Conservation (phyloP, 2,888 invertebrate species). For the Drosophila niveifrons region DNA sequence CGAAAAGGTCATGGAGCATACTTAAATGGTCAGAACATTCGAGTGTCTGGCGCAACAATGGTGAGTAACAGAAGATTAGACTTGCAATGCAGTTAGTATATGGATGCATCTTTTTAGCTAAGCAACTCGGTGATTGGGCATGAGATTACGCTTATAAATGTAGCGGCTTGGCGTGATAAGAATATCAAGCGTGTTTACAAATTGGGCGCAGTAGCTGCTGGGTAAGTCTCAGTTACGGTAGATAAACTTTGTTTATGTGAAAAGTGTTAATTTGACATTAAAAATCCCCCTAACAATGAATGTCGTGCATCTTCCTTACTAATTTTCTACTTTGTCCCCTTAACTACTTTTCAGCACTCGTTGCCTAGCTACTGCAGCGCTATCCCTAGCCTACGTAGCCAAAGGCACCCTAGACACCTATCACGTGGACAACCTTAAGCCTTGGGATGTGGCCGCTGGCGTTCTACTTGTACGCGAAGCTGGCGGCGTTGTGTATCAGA, state of each 20-base stretch:
- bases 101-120: slow-evolving; percentile 69
- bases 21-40: slow-evolving; percentile 89
- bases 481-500: slow-evolving; percentile 89
- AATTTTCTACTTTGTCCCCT: background rate
- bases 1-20: slow-evolving; percentile 90
- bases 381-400: slow-evolving; percentile 90
- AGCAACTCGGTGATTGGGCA: slow-evolving; percentile 75
- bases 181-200: slow-evolving; percentile 80
- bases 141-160: slow-evolving; percentile 82
- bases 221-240: slow-evolving; percentile 60
- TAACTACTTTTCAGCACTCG: slow-evolving; percentile 83
- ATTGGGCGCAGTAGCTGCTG: slow-evolving; percentile 77
- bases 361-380: slow-evolving; percentile 89
- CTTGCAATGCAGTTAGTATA: background rate
- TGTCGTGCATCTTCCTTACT: background rate
- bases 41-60: slow-evolving; percentile 77
- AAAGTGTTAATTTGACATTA: background rate
- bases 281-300: background rate
- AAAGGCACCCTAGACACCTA: slow-evolving; percentile 89
- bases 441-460: slow-evolving; percentile 93
- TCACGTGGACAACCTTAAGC: slow-evolving; percentile 89
- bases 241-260: background rate
- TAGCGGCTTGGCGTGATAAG: slow-evolving; percentile 72
- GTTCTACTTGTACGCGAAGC: slow-evolving; percentile 90
- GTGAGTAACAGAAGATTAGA: slow-evolving; percentile 52